A percentile compares a stretch with the other conserved stretches of the same genome.
phyloP scores from a whole-genome alignment of 2,888 invertebrate species.

The Malthinus seriepunctatus region DNA sequence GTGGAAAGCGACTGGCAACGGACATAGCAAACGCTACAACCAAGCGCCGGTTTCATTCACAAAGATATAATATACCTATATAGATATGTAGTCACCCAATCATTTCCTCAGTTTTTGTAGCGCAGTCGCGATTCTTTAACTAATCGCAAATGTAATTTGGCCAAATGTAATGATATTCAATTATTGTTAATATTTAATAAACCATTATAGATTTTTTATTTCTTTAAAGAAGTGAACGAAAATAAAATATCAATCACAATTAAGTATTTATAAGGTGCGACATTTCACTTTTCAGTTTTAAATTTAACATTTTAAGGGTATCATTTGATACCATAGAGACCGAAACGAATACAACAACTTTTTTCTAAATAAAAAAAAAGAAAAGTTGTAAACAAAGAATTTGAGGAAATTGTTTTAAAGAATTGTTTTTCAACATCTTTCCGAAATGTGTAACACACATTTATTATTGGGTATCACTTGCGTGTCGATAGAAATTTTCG shows the following conservation, averaged over 20 bases:
- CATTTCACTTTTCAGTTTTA: too few relatives aligned
- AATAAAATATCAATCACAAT: background rate
- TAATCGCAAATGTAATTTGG: conserved; percentile 11
- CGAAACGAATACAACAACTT: too few relatives aligned
- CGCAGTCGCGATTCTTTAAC: conserved; percentile 35
- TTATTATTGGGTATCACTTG: too few relatives aligned
- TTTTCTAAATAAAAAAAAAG: too few relatives aligned
- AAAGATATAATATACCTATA: conserved; percentile 40
- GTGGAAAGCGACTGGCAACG: conserved; percentile 44
- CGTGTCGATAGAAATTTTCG: too few relatives aligned
- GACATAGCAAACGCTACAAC: conserved; percentile 36
- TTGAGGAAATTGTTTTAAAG: too few relatives aligned
- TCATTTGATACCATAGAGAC: too few relatives aligned
- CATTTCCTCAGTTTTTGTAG: conserved; percentile 36
- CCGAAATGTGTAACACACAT: too few relatives aligned
- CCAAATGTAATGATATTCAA: conserved; percentile 10
- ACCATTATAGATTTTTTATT: background rate
- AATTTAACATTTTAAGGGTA: too few relatives aligned
- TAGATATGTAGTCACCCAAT: conserved; percentile 43
- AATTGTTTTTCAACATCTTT: too few relatives aligned
- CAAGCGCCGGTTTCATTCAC: conserved; percentile 38
- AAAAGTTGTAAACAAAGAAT: too few relatives aligned
- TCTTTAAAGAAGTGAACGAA: background rate
- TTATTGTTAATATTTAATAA: conserved; percentile 14
- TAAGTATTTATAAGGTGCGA: too few relatives aligned